These are phyloP conservation scores for Elysia crispata DNA, from an alignment of 2,888 invertebrate species.

Conservation along the genomic window DNA sequence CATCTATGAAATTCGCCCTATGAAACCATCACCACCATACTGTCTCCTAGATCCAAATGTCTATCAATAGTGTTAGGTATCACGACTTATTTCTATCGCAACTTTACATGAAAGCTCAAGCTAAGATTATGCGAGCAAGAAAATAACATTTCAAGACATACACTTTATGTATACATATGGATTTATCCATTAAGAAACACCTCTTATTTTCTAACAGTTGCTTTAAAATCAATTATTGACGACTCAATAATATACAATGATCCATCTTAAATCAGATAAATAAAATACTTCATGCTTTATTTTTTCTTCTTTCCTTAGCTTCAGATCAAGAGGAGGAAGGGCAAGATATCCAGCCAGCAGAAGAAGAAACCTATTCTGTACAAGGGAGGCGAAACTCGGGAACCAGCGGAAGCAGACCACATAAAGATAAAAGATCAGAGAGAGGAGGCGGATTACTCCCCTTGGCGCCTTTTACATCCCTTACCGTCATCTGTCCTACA, in stretches of 20 bases:
- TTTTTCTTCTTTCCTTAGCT: background rate
- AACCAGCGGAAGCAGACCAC: background rate
- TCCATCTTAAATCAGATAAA: no score
- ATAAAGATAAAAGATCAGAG: slow-evolving; percentile 15
- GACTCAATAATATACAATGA: no score
- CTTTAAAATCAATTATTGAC: no score
- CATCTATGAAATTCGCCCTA: no score
- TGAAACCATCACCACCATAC: no score
- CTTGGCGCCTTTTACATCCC: slow-evolving; percentile 16
- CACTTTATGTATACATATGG: no score
- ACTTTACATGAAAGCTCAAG: background rate
- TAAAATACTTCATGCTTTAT: background rate
- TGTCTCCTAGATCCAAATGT: no score
- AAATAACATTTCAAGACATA: no score
- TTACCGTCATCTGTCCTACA: slow-evolving; percentile 20
- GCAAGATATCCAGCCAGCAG: background rate
- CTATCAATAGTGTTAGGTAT: no score
- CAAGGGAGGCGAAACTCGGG: slow-evolving; percentile 38
- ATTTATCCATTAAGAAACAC: no score
- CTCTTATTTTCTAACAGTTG: no score
- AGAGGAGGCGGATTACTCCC: background rate
- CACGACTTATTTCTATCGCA: no score
- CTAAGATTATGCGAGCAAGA: background rate
- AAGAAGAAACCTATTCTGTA: slow-evolving; percentile 22
- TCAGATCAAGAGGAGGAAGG: background rate